These are phyloP conservation scores for Pitangus sulphuratus DNA, from an alignment of 2,797 vertebrate species.

Conservation along the genomic window DNA sequence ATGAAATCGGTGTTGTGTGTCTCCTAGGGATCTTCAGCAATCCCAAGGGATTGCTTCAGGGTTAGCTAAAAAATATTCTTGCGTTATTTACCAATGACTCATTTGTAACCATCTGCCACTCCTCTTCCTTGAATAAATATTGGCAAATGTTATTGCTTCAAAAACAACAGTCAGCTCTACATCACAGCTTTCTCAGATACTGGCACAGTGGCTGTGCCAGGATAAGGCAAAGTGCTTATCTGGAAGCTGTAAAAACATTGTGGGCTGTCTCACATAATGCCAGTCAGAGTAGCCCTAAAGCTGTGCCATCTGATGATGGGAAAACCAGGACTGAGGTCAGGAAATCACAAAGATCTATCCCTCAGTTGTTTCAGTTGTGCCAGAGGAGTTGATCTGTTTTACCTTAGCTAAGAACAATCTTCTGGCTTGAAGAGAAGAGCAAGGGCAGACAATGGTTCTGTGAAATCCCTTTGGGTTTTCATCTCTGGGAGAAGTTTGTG, in stretches of 20 bases:
- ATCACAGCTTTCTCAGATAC: slow-evolving; percentile 5
- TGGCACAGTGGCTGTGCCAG: neutral
- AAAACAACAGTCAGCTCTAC: slow-evolving; percentile 15
- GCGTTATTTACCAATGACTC: slow-evolving; percentile 41
- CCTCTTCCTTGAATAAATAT: slow-evolving; percentile 45
- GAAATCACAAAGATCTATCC: neutral
- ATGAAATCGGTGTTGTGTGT: neutral
- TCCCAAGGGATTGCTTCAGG: neutral
- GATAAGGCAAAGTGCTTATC: neutral
- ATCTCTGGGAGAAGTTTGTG: neutral
- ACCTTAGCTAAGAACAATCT: neutral
- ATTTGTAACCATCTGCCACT: slow-evolving; percentile 41
- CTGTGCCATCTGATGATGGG: neutral
- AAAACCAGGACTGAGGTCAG: neutral
- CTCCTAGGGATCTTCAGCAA: neutral
- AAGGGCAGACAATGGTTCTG: neutral
- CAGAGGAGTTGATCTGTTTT: neutral
- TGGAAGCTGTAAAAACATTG: neutral
- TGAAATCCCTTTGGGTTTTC: neutral
- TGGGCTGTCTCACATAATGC: neutral
- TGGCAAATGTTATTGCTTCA: slow-evolving; percentile 26
- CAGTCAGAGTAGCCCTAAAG: neutral
- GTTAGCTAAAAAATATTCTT: slow-evolving; percentile 6
- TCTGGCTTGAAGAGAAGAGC: neutral
- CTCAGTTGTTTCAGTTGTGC: neutral